phyloP scores from a whole-genome alignment of 2,797 vertebrate genomes.

The Neopelma chrysocephalum region DNA sequence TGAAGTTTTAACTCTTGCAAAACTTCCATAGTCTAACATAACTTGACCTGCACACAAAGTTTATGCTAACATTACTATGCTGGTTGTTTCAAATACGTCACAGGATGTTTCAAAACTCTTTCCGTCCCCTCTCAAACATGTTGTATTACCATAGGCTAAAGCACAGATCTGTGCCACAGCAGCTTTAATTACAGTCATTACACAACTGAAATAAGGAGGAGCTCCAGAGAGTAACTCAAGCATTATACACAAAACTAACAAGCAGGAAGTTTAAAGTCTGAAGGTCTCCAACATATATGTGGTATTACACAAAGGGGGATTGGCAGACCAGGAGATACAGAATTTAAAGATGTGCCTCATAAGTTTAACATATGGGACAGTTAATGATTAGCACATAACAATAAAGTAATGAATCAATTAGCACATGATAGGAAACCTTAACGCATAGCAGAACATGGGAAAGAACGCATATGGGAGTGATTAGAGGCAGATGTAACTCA shows the following conservation, averaged over 20 bases:
- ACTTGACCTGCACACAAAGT: not conserved
- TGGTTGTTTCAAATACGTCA: not conserved
- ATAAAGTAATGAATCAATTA: slow-evolving; percentile 23
- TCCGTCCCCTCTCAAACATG: not conserved
- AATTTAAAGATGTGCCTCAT: not conserved
- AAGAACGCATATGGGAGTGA: not conserved
- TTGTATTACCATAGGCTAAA: not conserved
- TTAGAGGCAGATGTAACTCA: not conserved
- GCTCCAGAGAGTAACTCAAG: not conserved
- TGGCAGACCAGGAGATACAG: not conserved
- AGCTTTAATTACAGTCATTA: not conserved
- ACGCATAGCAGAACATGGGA: not conserved
- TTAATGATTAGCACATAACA: not conserved
- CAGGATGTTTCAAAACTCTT: not conserved
- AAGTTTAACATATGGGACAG: not conserved
- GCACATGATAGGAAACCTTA: not conserved
- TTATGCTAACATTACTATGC: not conserved
- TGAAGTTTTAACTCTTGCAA: not conserved
- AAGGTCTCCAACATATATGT: not conserved
- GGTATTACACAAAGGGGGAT: not conserved
- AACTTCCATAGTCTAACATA: rapidly evolving
- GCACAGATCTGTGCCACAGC: not conserved
- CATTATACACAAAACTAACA: not conserved
- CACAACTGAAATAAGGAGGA: not conserved
- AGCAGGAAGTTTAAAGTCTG: not conserved